A percentile compares a stretch with the other conserved stretches of the same genome.
These are phyloP conservation scores for Ictalurus furcatus DNA, from an alignment of 2,113 vertebrate genomes.

Conservation along the genomic window DNA sequence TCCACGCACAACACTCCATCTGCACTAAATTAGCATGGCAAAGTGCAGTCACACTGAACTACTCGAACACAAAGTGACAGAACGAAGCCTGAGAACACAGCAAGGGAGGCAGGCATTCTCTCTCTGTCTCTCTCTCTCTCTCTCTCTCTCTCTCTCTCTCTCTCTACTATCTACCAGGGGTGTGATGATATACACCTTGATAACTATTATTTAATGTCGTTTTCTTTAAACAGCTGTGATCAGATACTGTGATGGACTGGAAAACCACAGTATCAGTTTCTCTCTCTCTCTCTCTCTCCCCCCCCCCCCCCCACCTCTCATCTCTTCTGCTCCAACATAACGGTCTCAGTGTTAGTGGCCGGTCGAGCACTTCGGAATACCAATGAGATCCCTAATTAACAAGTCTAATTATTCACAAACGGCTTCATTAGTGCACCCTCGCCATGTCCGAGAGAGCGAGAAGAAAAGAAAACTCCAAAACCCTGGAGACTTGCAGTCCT, in stretches of 20 bases:
- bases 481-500: background rate
- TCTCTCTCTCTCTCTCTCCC: slow-evolving; percentile 16
- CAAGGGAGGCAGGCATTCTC: background rate
- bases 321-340: slow-evolving; percentile 20
- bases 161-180: background rate
- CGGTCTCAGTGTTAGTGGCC: slow-evolving; percentile 30
- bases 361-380: slow-evolving; percentile 10
- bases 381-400: slow-evolving; percentile 40
- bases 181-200: background rate
- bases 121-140: background rate
- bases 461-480: slow-evolving; percentile 24
- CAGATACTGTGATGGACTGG: background rate
- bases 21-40: slow-evolving; percentile 49
- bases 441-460: background rate
- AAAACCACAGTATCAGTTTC: background rate
- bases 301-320: too few species aligned
- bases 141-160: background rate
- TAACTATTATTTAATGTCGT: slow-evolving; percentile 2
- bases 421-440: slow-evolving; percentile 25
- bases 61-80: slow-evolving; percentile 23
- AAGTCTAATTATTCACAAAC: slow-evolving; percentile 52
- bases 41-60: slow-evolving; percentile 31
- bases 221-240: slow-evolving; percentile 18
- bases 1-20: slow-evolving; percentile 42
- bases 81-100: slow-evolving; percentile 9